Percentiles rank a stretch among this genome's conserved stretches.
Conservation (phyloP, 2,113 vertebrate genomes). For the Spermophilus dauricus region DNA sequence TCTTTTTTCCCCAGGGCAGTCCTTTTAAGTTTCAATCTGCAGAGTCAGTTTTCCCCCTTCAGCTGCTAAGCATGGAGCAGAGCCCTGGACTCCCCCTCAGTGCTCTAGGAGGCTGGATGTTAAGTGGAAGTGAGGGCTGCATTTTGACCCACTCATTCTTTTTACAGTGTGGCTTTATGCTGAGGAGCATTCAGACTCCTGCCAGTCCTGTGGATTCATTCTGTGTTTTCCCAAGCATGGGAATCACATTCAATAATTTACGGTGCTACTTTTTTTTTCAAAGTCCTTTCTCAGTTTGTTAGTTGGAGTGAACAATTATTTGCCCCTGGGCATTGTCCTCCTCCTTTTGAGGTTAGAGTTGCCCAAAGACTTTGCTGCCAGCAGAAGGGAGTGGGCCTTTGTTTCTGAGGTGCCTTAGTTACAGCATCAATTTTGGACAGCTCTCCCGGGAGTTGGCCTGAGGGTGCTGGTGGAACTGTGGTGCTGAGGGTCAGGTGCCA, state of each 20-base stretch:
- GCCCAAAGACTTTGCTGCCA: background rate
- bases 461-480: background rate
- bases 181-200: background rate
- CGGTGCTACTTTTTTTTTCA: conserved; percentile 44
- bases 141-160: conserved; percentile 37
- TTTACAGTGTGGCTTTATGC: conserved; percentile 2
- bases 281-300: background rate
- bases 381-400: background rate
- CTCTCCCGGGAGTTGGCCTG: background rate
- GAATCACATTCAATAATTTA: conserved; percentile 69
- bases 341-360: conserved; percentile 17
- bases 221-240: conserved; percentile 46
- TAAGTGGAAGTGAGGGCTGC: conserved; percentile 21
- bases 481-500: background rate
- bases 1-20: background rate
- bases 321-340: background rate
- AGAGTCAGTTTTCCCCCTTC: background rate
- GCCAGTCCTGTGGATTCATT: background rate
- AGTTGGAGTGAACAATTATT: background rate
- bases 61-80: background rate
- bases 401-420: background rate
- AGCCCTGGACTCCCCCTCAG: background rate
- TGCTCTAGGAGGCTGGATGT: conserved; percentile 13
- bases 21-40: conserved; percentile 58
- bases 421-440: conserved; percentile 62